Evolutionary conservation across 2,888 invertebrate genomes (phyloP).

Genomic region (Dasysyrphus albostriatus): DNA sequence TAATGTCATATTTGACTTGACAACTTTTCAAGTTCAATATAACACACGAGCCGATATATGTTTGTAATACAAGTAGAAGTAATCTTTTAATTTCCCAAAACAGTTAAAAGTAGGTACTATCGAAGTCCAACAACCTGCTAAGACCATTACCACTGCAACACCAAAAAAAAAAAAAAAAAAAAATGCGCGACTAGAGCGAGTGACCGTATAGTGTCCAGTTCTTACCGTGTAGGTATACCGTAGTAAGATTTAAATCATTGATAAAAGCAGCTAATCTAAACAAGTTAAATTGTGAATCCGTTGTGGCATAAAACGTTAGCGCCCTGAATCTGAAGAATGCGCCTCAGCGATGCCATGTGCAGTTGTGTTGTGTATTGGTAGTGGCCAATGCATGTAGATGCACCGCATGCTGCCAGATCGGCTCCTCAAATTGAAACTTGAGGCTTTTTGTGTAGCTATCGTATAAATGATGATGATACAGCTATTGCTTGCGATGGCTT

Average conservation of each 20-base stretch:
- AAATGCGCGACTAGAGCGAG: neutral
- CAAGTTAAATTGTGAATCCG: conserved; percentile 75
- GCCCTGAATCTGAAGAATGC: conserved; percentile 75
- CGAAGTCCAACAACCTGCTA: conserved; percentile 16
- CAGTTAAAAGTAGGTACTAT: conserved; percentile 20
- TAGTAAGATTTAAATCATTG: conserved; percentile 71
- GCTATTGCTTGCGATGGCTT: conserved; percentile 54
- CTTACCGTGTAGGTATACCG: conserved; percentile 62
- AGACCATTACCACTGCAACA: neutral
- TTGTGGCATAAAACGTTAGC: conserved; percentile 75
- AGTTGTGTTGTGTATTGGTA: conserved; percentile 32
- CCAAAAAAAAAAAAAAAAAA: neutral
- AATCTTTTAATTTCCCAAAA: conserved; percentile 26
- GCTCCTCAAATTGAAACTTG: conserved; percentile 72
- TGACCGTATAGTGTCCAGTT: conserved; percentile 43
- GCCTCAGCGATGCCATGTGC: conserved; percentile 64
- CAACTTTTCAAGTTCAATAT: conserved; percentile 24
- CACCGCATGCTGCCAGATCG: conserved; percentile 31
- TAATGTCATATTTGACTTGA: conserved; percentile 21
- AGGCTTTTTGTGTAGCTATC: conserved; percentile 66
- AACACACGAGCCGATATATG: neutral
- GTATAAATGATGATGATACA: conserved; percentile 70
- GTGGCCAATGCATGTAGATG: conserved; percentile 62
- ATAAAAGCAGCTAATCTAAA: conserved; percentile 75
- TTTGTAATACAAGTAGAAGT: neutral